Conservation (phyloP, 2,888 invertebrate genomes). For the Diarsia brunnea region DNA sequence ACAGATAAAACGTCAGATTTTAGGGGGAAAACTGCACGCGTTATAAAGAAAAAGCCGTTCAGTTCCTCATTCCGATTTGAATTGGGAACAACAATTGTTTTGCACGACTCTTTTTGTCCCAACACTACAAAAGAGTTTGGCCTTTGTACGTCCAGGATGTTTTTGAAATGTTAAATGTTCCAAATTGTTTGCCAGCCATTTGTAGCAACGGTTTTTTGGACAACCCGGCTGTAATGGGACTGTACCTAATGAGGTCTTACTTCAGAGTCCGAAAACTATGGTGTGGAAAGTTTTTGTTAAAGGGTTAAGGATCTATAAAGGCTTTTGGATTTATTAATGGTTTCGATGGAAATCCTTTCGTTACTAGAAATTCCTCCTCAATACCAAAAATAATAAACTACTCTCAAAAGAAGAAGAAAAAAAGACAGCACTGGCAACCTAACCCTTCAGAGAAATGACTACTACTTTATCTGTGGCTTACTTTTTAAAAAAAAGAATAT, state of each 20-base stretch:
- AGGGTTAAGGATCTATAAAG: not conserved
- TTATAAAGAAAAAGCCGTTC: conserved; percentile 21
- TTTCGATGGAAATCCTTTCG: not conserved
- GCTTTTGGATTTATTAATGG: not conserved
- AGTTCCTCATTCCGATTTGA: conserved; percentile 26
- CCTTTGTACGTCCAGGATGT: conserved; percentile 55
- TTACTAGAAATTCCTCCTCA: too few relatives aligned
- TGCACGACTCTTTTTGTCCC: conserved; percentile 15
- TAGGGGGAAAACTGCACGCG: not conserved
- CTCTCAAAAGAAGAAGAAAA: too few relatives aligned
- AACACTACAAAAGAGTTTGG: conserved; percentile 57
- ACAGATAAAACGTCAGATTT: conserved; percentile 4
- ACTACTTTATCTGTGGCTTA: too few relatives aligned
- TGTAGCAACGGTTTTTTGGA: conserved; percentile 37
- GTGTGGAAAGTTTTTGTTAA: not conserved
- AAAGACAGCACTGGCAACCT: too few relatives aligned
- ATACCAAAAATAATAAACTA: too few relatives aligned
- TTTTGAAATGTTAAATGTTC: conserved; percentile 64
- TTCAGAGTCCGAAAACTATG: conserved; percentile 16
- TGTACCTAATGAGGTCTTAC: conserved; percentile 25
- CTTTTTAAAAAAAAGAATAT: too few relatives aligned
- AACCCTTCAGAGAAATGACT: too few relatives aligned
- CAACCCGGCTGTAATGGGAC: conserved; percentile 26
- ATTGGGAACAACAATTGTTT: conserved; percentile 26
- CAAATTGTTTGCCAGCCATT: conserved; percentile 64